Evolutionary conservation across 92 coral and sea anemone species (phyloP), one percentile per base, ranked within the genome.

Genomic region (Scolanthus callimorphus): DNA sequence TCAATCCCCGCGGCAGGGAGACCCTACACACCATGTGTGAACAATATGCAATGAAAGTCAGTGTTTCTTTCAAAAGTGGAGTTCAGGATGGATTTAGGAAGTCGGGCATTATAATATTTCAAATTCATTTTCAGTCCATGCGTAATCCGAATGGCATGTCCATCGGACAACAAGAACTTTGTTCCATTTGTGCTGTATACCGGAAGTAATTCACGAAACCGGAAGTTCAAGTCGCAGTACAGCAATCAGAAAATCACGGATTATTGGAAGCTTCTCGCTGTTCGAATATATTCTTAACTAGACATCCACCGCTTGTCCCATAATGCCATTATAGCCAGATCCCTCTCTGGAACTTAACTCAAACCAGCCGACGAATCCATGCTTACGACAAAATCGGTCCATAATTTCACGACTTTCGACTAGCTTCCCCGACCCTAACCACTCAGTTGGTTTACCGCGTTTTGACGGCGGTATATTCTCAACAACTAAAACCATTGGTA

Each of bases 401-500:
- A 87, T 17, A 25, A 67, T 44, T 3, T 78, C 90, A 12, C 62
- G 50, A 48, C 80, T 83, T 75, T 82, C 95, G 28, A 83, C 61
- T 49, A 83, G 27, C 67, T 78, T 87, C 25, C 95, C 95, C 10
- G 74, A 83, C 8, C 95, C 95, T 4, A 87, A 73, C 95, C 95
- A 87, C 26, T 87, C 95, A 0, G 57, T 46, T 2, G 90, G 74
- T 27, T 87, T 82, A 9, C 95, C 95, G 1, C 95, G 82, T 48
- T 73, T 87, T 1, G 95, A 87, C 44, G 82, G 65, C 17, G 95
- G 95, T 48, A 87, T 87, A 58, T 87, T 87, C 53, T 87, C 95
- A 23, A 87, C 80, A n/a, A 87, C 65, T 41, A 87, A 83, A 20
- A 87, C 95, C 90, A 87, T 68, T 0, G 95, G 95, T n/a, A 80